Evolutionary conservation across 2,888 invertebrate species (phyloP).

Genomic region (Salticus scenicus): DNA sequence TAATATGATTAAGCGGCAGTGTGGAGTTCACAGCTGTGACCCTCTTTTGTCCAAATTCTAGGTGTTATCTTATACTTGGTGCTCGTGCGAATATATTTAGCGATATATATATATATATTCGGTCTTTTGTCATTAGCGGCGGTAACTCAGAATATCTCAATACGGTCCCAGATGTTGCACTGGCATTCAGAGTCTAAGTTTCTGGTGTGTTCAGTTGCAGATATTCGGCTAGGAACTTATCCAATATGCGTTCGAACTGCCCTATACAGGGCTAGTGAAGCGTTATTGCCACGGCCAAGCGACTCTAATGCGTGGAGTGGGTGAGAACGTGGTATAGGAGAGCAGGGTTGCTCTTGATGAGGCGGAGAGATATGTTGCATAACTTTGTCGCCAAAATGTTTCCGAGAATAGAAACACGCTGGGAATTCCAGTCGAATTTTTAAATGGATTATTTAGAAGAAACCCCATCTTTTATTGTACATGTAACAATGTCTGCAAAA

Average conservation of each 20-base stretch:
- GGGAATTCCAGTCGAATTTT: too few species aligned
- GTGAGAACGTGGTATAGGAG: not conserved
- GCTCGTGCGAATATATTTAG: slow-evolving; percentile 29
- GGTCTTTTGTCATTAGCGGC: slow-evolving; percentile 63
- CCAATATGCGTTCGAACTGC: slow-evolving; percentile 55
- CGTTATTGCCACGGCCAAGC: slow-evolving; percentile 54
- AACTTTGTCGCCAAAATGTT: slow-evolving; percentile 3
- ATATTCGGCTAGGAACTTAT: slow-evolving; percentile 38
- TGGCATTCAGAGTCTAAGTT: slow-evolving; percentile 38
- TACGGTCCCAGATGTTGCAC: slow-evolving; percentile 58
- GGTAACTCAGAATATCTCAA: slow-evolving; percentile 33
- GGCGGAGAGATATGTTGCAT: not conserved
- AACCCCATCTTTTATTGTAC: too few species aligned
- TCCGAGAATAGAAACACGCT: not conserved
- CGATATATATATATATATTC: slow-evolving; percentile 26
- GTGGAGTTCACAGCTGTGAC: slow-evolving; percentile 65
- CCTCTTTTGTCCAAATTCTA: slow-evolving; percentile 35
- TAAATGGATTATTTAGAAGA: too few species aligned
- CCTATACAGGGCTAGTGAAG: slow-evolving; percentile 52
- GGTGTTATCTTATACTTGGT: slow-evolving; percentile 63
- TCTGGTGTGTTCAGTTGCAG: slow-evolving; percentile 25
- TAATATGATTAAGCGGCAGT: slow-evolving; percentile 66
- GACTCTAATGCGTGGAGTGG: not conserved
- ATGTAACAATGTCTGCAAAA: too few species aligned
- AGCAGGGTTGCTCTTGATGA: slow-evolving; percentile 4